Evolutionary conservation across 92 coral and sea anemone genomes (phyloP), one percentile per base, ranked within the genome.

Genomic region (Scolanthus callimorphus): DNA sequence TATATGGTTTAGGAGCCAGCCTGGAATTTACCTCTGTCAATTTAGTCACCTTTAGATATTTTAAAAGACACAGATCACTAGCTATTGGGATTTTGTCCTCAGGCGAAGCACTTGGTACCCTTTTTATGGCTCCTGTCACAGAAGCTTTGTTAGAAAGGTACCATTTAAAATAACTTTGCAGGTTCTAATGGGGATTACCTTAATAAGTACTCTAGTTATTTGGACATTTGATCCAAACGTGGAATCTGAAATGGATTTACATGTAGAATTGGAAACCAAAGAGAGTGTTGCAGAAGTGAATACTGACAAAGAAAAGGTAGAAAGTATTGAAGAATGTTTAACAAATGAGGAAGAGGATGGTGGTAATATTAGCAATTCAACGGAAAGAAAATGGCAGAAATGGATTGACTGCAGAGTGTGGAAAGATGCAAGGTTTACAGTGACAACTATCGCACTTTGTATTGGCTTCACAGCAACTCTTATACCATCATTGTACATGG

Each of bases 81-180:
- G 65, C 76, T 45, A 45, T 69, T 55, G 76, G 66, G 12, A 21
- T 69, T 45, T 12, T 69, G 21, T 31, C 57, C 22, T 60, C 76
- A 15, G 76, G 76, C 21, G 49, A 55, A 39, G 66, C 57, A 44
- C 45, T 57, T 43, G 76, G 76, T 47, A 52, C 25, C 12, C 51
- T 69, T 20, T 56, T 29, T 20, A 69, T 69, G 76, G 37, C 55
- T 20, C 76, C 76, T 20, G 37, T 63, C 4, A 69, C 39, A 27
- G 57, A 57, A 69, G 11, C 29, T 26, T 56, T 69, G 59, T 31
- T 69, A 25, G 76, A 46, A 17, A 17, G 43, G 17, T 57, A 41
- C 24, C 47, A 63, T 3, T 51, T 62, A 55, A 41, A 38, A 31
- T 4, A 3, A 57, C 76, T 12, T 29, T 69, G 59, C 65, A 66